Base-by-base conservation (phyloP, 92 coral and sea anemone species). In the Micromussa lordhowensis region DNA sequence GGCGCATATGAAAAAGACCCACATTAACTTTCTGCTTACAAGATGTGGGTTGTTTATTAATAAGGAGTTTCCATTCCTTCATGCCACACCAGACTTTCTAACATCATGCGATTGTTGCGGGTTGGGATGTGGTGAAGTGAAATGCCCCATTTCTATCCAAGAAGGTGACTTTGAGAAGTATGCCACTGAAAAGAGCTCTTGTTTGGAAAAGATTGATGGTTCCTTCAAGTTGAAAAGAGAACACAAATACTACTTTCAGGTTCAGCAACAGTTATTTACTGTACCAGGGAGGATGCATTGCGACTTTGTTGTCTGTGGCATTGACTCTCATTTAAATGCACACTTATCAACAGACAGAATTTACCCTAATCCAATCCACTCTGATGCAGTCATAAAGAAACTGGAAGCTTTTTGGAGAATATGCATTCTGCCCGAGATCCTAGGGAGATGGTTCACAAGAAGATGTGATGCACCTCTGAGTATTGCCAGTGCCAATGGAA, bases 61-160 rank as follows among this genome's bases (percentile, higher is more conserved):
- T 38, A 68, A 82, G 29, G 82, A 88, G 32, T 13, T 55, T 34
- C 87, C 76, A 4, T 88, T 83, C 69, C 32, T 88, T 22, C 78
- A 88, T 82, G 87, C 91, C n/a, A 82, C 87, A 38, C 91, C 91
- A 24, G 91, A 88, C 59, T 91, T 91, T 28, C 61, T 91, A 12
- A 82, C 77, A 54, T 24, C 68, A 35, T 91, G 94, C 54, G 76
- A 89, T 24, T 90, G 94, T 58, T 91, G 91, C 38, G 91, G 93
- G 21, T 35, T 68, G 18, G 91, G 88, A 3, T 91, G 91, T 21
- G 73, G 73, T 4, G 73, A 68, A 26, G 89, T 91, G 8, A 91
- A 88, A 78, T 87, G 91, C 78, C 92, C 90, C 14, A 71, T n/a
- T 36, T 14, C 29, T 24, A 58, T 79, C 32, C 48, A 77, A 58